A percentile compares a stretch with the other conserved stretches of the same genome.
These are phyloP conservation scores for Agrochola lychnidis DNA, from an alignment of 2,888 invertebrate genomes.

Conservation along the genomic window DNA sequence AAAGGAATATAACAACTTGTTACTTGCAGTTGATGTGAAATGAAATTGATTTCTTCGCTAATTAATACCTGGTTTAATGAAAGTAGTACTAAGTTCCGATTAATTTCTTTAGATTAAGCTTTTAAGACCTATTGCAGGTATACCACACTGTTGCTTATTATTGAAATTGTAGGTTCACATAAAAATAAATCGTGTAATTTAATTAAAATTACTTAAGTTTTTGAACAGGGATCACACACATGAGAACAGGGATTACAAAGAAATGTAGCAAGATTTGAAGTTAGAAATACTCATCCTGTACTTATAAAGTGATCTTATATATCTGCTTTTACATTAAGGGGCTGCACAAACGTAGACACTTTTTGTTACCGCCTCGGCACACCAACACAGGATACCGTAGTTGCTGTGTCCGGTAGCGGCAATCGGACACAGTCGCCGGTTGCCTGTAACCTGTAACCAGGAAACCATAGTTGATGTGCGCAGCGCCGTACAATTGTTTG, in stretches of 20 bases:
- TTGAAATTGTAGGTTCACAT: background rate
- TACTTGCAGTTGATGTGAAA: constrained; percentile 13
- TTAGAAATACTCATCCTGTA: background rate
- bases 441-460: too few relatives aligned
- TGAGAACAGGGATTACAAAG: background rate
- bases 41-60: constrained; percentile 6
- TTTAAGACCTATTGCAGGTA: background rate
- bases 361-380: too few relatives aligned
- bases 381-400: too few relatives aligned
- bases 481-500: too few relatives aligned
- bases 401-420: too few relatives aligned
- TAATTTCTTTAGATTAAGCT: background rate
- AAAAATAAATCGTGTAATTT: background rate
- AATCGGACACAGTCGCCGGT: too few relatives aligned
- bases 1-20: constrained; percentile 19
- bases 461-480: too few relatives aligned
- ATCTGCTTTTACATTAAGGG: too few relatives aligned
- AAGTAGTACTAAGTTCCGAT: background rate
- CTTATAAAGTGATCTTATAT: too few relatives aligned
- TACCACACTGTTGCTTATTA: too few relatives aligned
- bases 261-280: background rate
- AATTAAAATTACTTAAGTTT: background rate
- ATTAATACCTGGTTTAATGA: constrained; percentile 24
- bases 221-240: background rate
- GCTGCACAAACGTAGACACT: too few relatives aligned